Conservation (phyloP, 2,113 vertebrate species). For the Trematocara nigrifrons region DNA sequence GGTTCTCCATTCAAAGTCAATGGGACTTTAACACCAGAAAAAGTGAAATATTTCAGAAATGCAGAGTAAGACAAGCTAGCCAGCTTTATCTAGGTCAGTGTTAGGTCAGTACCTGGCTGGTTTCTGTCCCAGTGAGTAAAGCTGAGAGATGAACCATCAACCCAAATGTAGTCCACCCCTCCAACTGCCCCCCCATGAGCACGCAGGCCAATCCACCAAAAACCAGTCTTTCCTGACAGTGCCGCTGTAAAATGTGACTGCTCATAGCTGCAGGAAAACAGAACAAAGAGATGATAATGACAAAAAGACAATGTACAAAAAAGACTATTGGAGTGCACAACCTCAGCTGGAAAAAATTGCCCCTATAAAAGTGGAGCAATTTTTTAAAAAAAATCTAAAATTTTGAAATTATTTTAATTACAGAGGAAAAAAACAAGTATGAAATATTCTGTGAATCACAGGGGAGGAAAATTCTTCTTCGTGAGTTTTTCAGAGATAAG, state of each 20-base stretch:
- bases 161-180: slow-evolving; percentile 76
- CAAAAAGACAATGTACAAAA: background rate
- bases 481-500: background rate
- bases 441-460: background rate
- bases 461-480: background rate
- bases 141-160: slow-evolving; percentile 53
- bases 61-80: background rate
- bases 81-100: background rate
- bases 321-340: background rate
- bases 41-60: background rate
- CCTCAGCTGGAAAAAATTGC: background rate
- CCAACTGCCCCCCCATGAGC: slow-evolving; percentile 42
- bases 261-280: slow-evolving; percentile 62
- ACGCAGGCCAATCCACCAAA: slow-evolving; percentile 74
- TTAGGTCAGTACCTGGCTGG: slow-evolving; percentile 63
- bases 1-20: background rate
- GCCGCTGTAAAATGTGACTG: slow-evolving; percentile 72
- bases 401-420: background rate
- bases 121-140: slow-evolving; percentile 75
- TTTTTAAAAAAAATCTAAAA: accelerated
- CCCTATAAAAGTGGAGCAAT: background rate
- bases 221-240: slow-evolving; percentile 47
- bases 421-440: background rate
- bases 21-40: background rate
- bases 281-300: background rate